Evolutionary conservation across 2,113 vertebrate species (phyloP).

Genomic region (Calyptommatus sinebrachiatus): DNA sequence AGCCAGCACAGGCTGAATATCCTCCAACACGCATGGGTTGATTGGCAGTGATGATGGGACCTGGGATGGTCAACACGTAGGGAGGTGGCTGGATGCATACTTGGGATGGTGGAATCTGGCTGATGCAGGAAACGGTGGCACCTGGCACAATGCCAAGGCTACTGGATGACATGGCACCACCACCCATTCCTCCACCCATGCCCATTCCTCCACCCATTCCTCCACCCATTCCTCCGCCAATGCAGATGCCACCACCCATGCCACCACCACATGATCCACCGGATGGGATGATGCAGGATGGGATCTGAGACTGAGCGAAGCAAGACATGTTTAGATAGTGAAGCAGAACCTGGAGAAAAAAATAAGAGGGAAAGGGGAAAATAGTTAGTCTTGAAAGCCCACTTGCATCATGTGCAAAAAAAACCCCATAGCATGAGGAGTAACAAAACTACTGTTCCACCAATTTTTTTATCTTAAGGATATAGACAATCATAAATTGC

Average conservation of each 20-base stretch:
- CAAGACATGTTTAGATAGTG: not conserved
- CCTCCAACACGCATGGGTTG: not conserved
- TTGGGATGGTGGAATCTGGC: not conserved
- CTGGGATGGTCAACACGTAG: fast-evolving
- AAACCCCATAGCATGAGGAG: no score
- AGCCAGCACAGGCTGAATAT: not conserved
- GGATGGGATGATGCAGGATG: not conserved
- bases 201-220: not conserved
- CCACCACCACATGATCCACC: no score
- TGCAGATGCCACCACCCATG: not conserved
- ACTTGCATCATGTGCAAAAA: no score
- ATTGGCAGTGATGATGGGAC: not conserved
- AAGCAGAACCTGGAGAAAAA: not conserved
- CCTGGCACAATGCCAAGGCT: not conserved
- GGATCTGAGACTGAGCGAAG: not conserved
- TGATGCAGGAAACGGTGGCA: not conserved
- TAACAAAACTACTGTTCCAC: no score
- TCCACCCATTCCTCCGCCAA: not conserved
- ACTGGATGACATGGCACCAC: not conserved
- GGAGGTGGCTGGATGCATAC: not conserved
- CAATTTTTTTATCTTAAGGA: no score
- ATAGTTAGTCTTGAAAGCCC: not conserved
- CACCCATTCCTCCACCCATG: not conserved
- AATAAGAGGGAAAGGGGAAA: not conserved
- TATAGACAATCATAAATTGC: no score